Percentiles rank a stretch among this genome's conserved stretches.
phyloP scores from a whole-genome alignment of 2,797 vertebrate genomes.

The Chaetophractus vellerosus region DNA sequence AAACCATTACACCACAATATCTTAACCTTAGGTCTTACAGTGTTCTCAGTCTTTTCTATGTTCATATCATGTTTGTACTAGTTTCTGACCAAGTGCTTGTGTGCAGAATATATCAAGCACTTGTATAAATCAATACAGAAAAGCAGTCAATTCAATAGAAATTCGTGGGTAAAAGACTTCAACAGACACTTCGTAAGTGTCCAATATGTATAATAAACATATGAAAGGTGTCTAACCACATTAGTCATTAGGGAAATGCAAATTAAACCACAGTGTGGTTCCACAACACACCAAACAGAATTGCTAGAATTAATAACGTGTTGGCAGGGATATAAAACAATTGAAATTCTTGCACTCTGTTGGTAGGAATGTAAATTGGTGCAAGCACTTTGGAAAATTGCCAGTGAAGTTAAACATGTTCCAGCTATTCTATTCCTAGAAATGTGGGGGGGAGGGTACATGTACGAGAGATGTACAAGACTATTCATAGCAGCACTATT shows the following conservation, averaged over 20 bases:
- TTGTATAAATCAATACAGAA: constrained; percentile 58
- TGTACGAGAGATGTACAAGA: neutral
- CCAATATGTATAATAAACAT: neutral
- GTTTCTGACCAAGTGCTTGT: neutral
- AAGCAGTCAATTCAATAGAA: neutral
- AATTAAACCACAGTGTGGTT: constrained; percentile 6
- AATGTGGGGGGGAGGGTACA: neutral
- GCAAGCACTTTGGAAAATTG: constrained; percentile 33
- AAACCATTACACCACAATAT: constrained; percentile 40
- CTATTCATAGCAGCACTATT: neutral
- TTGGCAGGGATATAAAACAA: constrained; percentile 20
- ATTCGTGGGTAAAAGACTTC: neutral
- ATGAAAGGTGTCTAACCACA: constrained; percentile 23
- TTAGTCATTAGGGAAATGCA: constrained; percentile 62
- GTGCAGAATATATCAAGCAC: constrained; percentile 36
- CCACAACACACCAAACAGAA: neutral
- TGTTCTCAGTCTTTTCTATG: constrained; percentile 37
- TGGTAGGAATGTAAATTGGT: constrained; percentile 60
- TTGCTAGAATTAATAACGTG: constrained; percentile 42
- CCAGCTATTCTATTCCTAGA: neutral
- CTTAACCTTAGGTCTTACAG: constrained; percentile 17
- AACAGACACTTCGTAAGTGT: neutral
- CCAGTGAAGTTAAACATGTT: constrained; percentile 32
- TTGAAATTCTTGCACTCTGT: neutral
- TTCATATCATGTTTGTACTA: constrained; percentile 14